These are phyloP conservation scores for Bombylius major DNA, from an alignment of 2,888 invertebrate genomes.

Conservation along the genomic window DNA sequence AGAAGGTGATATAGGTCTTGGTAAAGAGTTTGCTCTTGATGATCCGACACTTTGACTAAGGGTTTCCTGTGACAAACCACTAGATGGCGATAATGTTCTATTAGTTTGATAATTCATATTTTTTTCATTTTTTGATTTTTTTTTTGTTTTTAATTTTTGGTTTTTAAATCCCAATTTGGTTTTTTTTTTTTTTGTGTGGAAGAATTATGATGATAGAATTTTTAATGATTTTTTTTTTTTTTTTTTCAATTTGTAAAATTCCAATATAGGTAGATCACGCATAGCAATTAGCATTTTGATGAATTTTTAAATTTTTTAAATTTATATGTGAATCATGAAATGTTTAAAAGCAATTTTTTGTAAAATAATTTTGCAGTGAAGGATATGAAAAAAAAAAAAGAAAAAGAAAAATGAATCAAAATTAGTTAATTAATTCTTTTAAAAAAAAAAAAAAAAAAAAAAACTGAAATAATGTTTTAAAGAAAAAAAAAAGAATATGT, in stretches of 20 bases:
- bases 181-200: background rate
- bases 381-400: too few relatives aligned
- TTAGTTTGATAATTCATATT: slow-evolving; percentile 15
- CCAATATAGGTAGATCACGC: background rate
- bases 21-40: slow-evolving; percentile 52
- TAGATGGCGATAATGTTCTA: slow-evolving; percentile 46
- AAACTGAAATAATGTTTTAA: background rate
- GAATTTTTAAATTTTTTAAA: too few relatives aligned
- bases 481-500: too few relatives aligned
- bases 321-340: too few relatives aligned
- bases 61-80: slow-evolving; percentile 48
- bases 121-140: slow-evolving; percentile 12
- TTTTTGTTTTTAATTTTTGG: slow-evolving; percentile 11
- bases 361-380: too few relatives aligned
- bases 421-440: too few relatives aligned
- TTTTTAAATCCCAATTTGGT: too few relatives aligned
- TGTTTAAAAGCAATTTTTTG: too few relatives aligned
- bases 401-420: too few relatives aligned
- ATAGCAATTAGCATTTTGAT: background rate
- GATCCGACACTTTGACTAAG: slow-evolving; percentile 47
- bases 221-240: background rate
- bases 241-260: too few relatives aligned
- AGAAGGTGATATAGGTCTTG: slow-evolving; percentile 77
- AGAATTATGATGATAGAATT: background rate
- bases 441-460: background rate